phyloP scores from a whole-genome alignment of 2,888 invertebrate genomes.

The Meteorus colon region DNA sequence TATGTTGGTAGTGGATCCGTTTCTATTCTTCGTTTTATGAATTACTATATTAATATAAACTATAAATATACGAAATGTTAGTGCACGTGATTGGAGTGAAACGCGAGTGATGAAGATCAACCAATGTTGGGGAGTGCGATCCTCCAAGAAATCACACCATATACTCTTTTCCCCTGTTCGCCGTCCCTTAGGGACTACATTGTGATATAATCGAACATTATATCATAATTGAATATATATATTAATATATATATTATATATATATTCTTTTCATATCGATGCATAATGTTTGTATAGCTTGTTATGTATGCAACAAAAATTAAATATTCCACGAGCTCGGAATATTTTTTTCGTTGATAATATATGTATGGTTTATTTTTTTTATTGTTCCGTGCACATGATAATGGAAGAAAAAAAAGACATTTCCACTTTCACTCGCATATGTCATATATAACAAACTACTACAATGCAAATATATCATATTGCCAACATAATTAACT shows the following conservation, averaged over 20 bases:
- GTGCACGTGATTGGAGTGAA: slow-evolving; percentile 21
- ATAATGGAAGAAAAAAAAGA: slow-evolving; percentile 15
- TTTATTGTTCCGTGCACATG: slow-evolving; percentile 38
- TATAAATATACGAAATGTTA: neutral
- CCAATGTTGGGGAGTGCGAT: slow-evolving; percentile 56
- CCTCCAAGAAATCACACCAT: slow-evolving; percentile 62
- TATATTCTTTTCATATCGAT: slow-evolving; percentile 53
- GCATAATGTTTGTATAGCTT: slow-evolving; percentile 55
- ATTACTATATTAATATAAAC: neutral
- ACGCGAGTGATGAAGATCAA: slow-evolving; percentile 30
- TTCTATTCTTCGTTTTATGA: neutral
- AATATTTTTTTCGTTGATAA: slow-evolving; percentile 44
- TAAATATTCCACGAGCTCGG: slow-evolving; percentile 47
- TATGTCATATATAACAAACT: slow-evolving; percentile 47
- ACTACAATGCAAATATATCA: slow-evolving; percentile 40
- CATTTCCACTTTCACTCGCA: slow-evolving; percentile 8
- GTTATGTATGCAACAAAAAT: slow-evolving; percentile 48
- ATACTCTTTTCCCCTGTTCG: slow-evolving; percentile 57
- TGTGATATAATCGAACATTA: slow-evolving; percentile 51
- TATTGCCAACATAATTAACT: slow-evolving; percentile 31
- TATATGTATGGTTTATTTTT: slow-evolving; percentile 20
- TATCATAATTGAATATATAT: slow-evolving; percentile 32
- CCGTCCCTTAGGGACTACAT: slow-evolving; percentile 64
- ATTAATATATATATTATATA: slow-evolving; percentile 40
- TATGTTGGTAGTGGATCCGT: neutral